Evolutionary conservation across 2,888 invertebrate genomes (phyloP).

Genomic region (Exocentrus adspersus): DNA sequence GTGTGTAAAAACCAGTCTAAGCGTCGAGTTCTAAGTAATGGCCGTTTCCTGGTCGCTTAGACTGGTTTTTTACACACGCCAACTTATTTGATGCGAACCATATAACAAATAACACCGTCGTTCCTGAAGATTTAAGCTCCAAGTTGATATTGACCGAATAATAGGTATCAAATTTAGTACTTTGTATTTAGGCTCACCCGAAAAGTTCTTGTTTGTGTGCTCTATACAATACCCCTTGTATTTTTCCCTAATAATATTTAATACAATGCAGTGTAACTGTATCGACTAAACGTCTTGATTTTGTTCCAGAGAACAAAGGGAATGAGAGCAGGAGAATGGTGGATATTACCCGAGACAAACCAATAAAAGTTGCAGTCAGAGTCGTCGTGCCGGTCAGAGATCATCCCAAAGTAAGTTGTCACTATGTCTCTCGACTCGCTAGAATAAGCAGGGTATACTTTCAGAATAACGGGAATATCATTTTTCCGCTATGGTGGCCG

Average conservation of each 20-base stretch:
- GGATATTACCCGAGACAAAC: constrained; percentile 87
- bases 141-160: no score
- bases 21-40: no score
- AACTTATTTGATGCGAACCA: no score
- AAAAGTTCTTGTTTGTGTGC: no score
- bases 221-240: no score
- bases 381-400: constrained; percentile 88
- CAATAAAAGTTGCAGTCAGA: constrained; percentile 86
- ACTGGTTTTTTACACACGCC: no score
- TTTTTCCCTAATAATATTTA: neutral
- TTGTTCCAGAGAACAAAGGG: constrained; percentile 60
- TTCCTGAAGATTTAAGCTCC: no score
- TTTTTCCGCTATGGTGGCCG: neutral
- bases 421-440: constrained; percentile 22
- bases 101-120: no score
- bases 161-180: no score
- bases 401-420: constrained; percentile 79
- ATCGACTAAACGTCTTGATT: constrained; percentile 30
- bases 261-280: neutral
- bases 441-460: neutral
- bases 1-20: no score
- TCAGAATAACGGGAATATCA: neutral
- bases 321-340: constrained; percentile 75
- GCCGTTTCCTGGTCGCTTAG: no score
- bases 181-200: no score